Percentiles rank a stretch among this genome's conserved stretches.
Conservation (phyloP, 2,113 vertebrate genomes). For the Lampris megalopsis region DNA sequence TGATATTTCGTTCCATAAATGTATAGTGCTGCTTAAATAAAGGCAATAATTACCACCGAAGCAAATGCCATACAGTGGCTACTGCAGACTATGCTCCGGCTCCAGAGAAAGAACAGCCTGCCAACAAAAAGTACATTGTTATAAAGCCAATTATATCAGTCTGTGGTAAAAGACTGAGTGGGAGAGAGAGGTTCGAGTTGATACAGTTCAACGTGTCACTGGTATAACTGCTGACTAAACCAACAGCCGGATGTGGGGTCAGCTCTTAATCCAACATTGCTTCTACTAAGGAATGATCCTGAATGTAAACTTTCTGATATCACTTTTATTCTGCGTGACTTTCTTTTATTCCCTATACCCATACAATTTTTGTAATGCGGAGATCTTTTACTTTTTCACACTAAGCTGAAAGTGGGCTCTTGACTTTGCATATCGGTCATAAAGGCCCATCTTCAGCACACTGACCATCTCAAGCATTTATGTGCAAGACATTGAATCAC, state of each 20-base stretch:
- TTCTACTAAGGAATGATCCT: not conserved
- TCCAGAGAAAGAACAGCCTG: slow-evolving; percentile 8
- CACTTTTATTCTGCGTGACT: not conserved
- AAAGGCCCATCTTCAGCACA: too few relatives aligned
- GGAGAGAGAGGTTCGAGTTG: slow-evolving; percentile 22
- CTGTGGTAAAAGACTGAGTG: slow-evolving; percentile 16
- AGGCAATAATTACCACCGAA: too few relatives aligned
- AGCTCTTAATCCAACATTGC: not conserved
- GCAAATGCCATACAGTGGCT: too few relatives aligned
- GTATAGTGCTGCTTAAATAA: too few relatives aligned
- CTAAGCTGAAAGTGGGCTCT: too few relatives aligned
- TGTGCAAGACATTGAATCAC: too few relatives aligned
- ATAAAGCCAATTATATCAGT: slow-evolving; percentile 27
- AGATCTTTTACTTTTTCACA: too few relatives aligned
- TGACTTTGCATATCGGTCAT: too few relatives aligned
- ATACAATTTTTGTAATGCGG: too few relatives aligned
- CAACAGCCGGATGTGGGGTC: not conserved
- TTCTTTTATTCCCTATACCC: not conserved
- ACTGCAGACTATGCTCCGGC: too few relatives aligned
- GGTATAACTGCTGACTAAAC: not conserved
- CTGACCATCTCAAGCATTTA: too few relatives aligned
- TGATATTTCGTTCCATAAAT: too few relatives aligned
- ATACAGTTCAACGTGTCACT: slow-evolving; percentile 26
- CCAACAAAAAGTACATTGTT: slow-evolving; percentile 45
- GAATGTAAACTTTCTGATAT: not conserved